These are phyloP conservation scores for Boloria selene DNA, from an alignment of 2,888 invertebrate species.

Conservation along the genomic window DNA sequence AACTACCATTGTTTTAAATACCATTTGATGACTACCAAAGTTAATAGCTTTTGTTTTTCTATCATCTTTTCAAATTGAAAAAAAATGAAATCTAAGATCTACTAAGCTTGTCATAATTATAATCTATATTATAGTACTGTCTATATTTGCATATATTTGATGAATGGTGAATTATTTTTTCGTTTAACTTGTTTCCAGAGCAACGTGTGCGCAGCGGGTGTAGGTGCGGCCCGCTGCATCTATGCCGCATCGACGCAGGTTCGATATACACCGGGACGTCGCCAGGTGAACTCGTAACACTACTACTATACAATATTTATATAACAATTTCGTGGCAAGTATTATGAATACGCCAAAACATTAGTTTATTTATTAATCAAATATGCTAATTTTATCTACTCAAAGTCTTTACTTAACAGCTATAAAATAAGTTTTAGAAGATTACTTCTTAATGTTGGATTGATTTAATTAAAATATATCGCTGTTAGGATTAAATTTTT, in stretches of 20 bases:
- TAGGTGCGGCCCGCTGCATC: conserved; percentile 60
- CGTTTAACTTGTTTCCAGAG: conserved; percentile 57
- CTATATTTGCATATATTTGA: no score
- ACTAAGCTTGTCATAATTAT: no score
- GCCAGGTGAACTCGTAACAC: conserved; percentile 83
- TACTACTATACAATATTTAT: conserved; percentile 24
- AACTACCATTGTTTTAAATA: conserved; percentile 21
- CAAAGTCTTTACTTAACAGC: no score
- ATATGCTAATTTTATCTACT: no score
- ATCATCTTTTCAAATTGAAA: background rate
- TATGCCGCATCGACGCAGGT: conserved; percentile 83
- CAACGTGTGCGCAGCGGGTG: conserved; percentile 55
- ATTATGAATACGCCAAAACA: background rate
- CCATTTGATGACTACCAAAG: conserved; percentile 13
- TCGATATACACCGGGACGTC: conserved; percentile 86
- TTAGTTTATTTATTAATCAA: no score
- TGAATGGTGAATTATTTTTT: no score
- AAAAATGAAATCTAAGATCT: no score
- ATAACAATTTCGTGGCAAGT: conserved; percentile 7
- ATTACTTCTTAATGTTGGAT: background rate
- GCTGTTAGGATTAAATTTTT: conserved; percentile 38
- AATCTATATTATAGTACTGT: no score
- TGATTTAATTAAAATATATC: background rate
- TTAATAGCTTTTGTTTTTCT: background rate
- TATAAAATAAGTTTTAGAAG: background rate